Base-by-base conservation (phyloP, 2,888 invertebrate genomes). In the Diarsia dahlii region DNA sequence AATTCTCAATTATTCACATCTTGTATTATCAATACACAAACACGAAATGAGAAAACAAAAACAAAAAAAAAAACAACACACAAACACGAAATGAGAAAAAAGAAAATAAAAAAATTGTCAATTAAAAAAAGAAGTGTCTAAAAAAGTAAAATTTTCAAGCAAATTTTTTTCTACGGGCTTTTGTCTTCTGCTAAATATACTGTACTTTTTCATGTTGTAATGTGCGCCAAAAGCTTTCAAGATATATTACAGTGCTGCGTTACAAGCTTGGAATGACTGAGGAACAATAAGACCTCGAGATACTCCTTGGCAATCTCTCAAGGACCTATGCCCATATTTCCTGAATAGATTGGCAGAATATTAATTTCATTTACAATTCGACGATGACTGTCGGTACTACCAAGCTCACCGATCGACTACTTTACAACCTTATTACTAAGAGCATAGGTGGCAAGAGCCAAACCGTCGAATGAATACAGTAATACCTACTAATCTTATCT, bases 141-240 rank as follows among this genome's bases (percentile, higher is more conserved):
- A 5, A 52, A 48, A 76, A 52, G 23, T 45, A 4, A 0, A 46
- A 64, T 67, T 78, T 48, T 23, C 5, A 58, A 67, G 15, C 45
- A 52, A 34, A 23, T 45, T 68, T n/a, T 75, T 45, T 54, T 89
- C 79, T 82, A 85, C 81, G 88, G 86, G 93, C 93, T 94, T 94
- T 90, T 91, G 91, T 92, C 87, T 89, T 86, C 82, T 74, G 93
- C 92, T 92, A 89, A 88, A 86, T 87, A 88, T 91, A 82, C 80
- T 82, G 67, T 84, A 71, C 74, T 89, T 88, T 90, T 89, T 86
- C 90, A 89, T 91, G 87, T 91, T 84, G 89, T 90, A 82, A 84
- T 85, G 89, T 91, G 84, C 79, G 86, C 68, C 48, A 66, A 66
- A 56, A 75, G 80, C 78, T 82, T 81, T 77, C 60, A 83, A 63